These are phyloP conservation scores for Paramormyrops kingsleyae DNA, from an alignment of 2,113 vertebrate species.

Conservation along the genomic window DNA sequence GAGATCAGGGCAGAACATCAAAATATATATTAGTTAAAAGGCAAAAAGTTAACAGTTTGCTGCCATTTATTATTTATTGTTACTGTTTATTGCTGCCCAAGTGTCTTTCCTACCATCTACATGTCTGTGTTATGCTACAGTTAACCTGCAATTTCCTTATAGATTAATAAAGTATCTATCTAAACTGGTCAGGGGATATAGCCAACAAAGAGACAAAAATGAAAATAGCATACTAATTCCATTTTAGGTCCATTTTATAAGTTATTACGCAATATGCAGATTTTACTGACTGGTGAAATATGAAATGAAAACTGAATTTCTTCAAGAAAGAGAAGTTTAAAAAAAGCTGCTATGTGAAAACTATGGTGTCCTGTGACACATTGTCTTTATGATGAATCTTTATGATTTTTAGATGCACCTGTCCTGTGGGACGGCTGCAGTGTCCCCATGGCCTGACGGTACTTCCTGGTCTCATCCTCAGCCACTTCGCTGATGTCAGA, in stretches of 20 bases:
- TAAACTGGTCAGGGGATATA: background rate
- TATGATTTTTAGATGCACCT: slow-evolving; percentile 52
- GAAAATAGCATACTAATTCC: background rate
- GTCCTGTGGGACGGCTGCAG: slow-evolving; percentile 72
- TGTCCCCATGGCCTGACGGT: slow-evolving; percentile 83
- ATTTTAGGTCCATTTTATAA: no score
- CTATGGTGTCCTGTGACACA: background rate
- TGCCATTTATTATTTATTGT: background rate
- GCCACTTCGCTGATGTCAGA: slow-evolving; percentile 96
- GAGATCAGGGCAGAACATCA: background rate
- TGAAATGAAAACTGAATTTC: background rate
- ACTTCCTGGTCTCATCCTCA: slow-evolving; percentile 91
- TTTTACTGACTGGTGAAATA: background rate
- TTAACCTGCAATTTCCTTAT: background rate
- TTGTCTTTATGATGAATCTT: background rate
- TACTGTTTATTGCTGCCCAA: background rate
- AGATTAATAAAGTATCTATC: background rate
- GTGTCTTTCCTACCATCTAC: background rate
- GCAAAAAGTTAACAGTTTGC: background rate
- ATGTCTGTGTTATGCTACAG: background rate
- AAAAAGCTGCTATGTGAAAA: background rate
- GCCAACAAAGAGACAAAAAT: background rate
- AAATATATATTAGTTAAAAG: background rate
- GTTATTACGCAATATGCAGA: background rate
- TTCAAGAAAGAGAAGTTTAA: background rate